These are phyloP conservation scores for Virgularia gustaviana DNA, from an alignment of 92 coral and sea anemone species.

Conservation along the genomic window DNA sequence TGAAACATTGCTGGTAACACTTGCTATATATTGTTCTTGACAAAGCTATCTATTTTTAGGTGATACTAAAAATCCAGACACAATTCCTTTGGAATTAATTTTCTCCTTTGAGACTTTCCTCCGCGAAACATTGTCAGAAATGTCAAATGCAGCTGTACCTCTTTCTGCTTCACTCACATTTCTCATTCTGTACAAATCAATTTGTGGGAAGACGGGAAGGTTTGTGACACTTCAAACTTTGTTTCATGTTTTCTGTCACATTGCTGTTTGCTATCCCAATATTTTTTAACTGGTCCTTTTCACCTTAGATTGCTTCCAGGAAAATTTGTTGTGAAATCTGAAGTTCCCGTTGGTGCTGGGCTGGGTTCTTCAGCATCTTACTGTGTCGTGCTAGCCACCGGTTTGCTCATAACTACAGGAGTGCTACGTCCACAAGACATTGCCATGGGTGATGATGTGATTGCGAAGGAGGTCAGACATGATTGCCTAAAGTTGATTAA, in stretches of 20 bases:
- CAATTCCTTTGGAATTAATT: neutral
- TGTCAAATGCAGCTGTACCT: neutral
- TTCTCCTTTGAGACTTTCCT: constrained; percentile 6
- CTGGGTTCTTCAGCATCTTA: constrained; percentile 92
- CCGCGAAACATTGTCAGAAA: neutral
- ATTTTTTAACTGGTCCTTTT: too few species aligned
- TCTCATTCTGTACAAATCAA: constrained; percentile 21
- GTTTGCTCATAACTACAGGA: constrained; percentile 62
- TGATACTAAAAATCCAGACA: neutral
- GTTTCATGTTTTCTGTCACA: too few species aligned
- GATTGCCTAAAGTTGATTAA: constrained; percentile 52
- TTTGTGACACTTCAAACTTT: neutral
- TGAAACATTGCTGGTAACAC: neutral
- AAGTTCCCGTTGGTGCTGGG: constrained; percentile 87
- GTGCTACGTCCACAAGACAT: constrained; percentile 2
- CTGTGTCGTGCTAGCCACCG: constrained; percentile 61
- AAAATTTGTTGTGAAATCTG: constrained; percentile 56
- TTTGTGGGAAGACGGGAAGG: constrained; percentile 7
- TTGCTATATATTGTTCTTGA: neutral
- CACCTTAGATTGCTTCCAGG: constrained; percentile 58
- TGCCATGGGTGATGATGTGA: neutral
- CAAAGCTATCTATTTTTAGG: too few species aligned
- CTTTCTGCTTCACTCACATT: constrained; percentile 12
- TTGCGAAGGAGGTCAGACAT: neutral
- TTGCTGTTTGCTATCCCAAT: too few species aligned